phyloP scores from a whole-genome alignment of 2,888 invertebrate genomes.

The Leucozona laternaria region DNA sequence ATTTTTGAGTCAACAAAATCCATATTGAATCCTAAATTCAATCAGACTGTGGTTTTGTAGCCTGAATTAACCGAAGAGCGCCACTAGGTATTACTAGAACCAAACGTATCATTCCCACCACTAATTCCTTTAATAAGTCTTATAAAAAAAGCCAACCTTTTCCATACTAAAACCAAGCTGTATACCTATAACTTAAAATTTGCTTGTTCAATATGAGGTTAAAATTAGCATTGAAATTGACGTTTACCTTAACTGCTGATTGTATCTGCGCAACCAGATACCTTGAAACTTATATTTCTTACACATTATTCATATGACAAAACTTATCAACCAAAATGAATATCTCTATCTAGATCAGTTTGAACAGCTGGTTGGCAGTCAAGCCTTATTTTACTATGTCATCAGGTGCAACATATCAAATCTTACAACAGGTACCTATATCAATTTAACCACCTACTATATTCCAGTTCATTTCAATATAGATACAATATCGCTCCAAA shows the following conservation, averaged over 20 bases:
- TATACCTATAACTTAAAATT: not conserved
- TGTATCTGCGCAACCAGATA: not conserved
- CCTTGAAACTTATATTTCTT: constrained; percentile 5
- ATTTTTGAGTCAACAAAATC: too few relatives aligned
- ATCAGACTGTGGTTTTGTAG: too few relatives aligned
- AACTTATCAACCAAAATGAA: constrained; percentile 46
- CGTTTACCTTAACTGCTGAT: not conserved
- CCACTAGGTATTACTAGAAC: too few relatives aligned
- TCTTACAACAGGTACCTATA: constrained; percentile 56
- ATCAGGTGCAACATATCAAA: constrained; percentile 74
- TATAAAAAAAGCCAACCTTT: too few relatives aligned
- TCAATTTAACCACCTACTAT: constrained; percentile 69
- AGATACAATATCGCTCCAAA: constrained; percentile 56
- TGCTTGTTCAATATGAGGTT: not conserved
- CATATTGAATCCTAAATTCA: too few relatives aligned
- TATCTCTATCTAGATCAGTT: constrained; percentile 56
- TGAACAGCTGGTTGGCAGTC: constrained; percentile 61
- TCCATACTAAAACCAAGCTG: too few relatives aligned
- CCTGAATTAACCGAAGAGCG: too few relatives aligned
- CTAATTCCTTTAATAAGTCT: too few relatives aligned
- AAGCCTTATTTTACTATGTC: constrained; percentile 61
- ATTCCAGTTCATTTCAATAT: constrained; percentile 26
- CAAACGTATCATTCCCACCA: too few relatives aligned
- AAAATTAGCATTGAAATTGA: constrained; percentile 4
- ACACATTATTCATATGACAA: constrained; percentile 35